A percentile compares a stretch with the other conserved stretches of the same genome.
phyloP scores from a whole-genome alignment of 2,797 vertebrate genomes.

The Thunnus albacares region DNA sequence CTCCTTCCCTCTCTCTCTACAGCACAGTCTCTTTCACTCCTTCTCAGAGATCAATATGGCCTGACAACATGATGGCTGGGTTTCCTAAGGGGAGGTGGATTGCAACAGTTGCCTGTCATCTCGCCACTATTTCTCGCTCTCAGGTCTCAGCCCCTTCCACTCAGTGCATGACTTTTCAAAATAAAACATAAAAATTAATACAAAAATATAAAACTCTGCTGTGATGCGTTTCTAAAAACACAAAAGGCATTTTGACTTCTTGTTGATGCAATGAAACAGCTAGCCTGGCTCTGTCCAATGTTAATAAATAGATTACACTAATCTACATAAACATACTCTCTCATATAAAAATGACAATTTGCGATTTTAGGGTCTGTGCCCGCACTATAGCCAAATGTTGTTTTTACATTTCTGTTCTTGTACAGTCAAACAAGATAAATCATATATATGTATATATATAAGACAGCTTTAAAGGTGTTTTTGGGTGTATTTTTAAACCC shows the following conservation, averaged over 20 bases:
- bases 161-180: slow-evolving; percentile 29
- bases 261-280: neutral
- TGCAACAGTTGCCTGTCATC: slow-evolving; percentile 74
- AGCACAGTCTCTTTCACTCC: slow-evolving; percentile 60
- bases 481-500: no score
- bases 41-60: slow-evolving; percentile 73
- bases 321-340: no score
- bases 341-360: no score
- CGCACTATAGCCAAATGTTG: no score
- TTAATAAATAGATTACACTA: no score
- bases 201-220: slow-evolving; percentile 17
- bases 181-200: slow-evolving; percentile 9
- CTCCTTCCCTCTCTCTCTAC: slow-evolving; percentile 19
- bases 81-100: slow-evolving; percentile 76
- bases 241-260: slow-evolving; percentile 19
- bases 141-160: slow-evolving; percentile 38
- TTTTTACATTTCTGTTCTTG: no score
- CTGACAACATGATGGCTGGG: slow-evolving; percentile 80
- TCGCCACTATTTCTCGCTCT: slow-evolving; percentile 58
- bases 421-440: no score
- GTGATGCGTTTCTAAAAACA: slow-evolving; percentile 38
- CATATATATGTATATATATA: no score
- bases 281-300: no score
- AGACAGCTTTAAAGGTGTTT: no score
- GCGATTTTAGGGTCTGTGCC: no score